These are phyloP conservation scores for Pocota personata DNA, from an alignment of 2,888 invertebrate genomes.

Conservation along the genomic window DNA sequence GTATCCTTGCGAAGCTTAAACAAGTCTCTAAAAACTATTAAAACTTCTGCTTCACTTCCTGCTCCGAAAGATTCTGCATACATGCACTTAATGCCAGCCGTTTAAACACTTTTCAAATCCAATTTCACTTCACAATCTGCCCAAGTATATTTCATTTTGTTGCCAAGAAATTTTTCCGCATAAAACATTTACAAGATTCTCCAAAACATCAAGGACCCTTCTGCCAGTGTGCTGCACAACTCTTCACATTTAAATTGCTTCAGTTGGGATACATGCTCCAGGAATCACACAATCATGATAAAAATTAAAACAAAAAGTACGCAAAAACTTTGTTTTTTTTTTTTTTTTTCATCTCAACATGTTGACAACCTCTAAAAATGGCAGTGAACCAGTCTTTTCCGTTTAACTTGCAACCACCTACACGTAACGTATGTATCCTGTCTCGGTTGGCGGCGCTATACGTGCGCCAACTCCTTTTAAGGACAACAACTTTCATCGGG, in stretches of 20 bases:
- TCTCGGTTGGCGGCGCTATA: conserved; percentile 28
- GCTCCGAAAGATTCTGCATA: not conserved
- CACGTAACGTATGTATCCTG: conserved; percentile 21
- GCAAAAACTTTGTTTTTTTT: not conserved
- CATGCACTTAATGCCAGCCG: not conserved
- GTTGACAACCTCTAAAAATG: conserved; percentile 68
- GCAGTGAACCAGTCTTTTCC: conserved; percentile 65
- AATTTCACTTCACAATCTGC: not conserved
- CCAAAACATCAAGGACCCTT: not conserved
- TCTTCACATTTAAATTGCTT: conserved; percentile 26
- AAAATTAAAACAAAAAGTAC: not conserved
- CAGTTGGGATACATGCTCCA: conserved; percentile 15
- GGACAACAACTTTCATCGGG: conserved; percentile 62
- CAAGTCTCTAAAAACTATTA: no score
- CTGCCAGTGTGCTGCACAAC: conserved; percentile 8
- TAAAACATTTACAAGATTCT: not conserved
- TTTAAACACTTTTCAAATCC: not conserved
- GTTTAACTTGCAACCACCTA: conserved; percentile 54
- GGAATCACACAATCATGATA: conserved; percentile 39
- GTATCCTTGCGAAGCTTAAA: no score
- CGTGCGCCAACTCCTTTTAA: conserved; percentile 62
- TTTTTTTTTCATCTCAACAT: conserved; percentile 40
- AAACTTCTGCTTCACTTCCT: not conserved
- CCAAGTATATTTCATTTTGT: not conserved
- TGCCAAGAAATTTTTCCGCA: not conserved